These are phyloP conservation scores for Cephus rjabovi DNA, from an alignment of 2,888 invertebrate species.

Conservation along the genomic window DNA sequence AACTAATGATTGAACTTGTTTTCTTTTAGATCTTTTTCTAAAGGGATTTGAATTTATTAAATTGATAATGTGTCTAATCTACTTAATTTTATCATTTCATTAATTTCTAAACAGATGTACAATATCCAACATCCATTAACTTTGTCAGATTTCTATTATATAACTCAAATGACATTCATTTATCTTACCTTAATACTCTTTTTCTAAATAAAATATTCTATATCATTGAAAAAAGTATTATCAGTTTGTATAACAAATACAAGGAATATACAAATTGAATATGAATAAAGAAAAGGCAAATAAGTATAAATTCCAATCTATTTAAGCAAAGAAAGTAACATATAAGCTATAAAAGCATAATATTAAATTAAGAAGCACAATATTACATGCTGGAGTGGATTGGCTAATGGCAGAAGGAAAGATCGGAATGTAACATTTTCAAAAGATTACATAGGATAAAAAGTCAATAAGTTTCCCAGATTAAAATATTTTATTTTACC, in stretches of 20 bases:
- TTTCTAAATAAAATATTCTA: not conserved
- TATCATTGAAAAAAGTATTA: not conserved
- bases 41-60: not conserved
- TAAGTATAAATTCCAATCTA: not conserved
- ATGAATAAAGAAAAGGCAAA: not conserved
- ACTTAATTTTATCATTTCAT: not conserved
- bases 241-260: not conserved
- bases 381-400: not conserved
- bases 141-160: not conserved
- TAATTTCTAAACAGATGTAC: not conserved
- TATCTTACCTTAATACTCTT: not conserved
- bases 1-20: slow-evolving; percentile 11
- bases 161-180: not conserved
- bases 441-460: not conserved
- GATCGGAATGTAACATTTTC: not conserved
- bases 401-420: not conserved
- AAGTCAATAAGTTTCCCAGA: not conserved
- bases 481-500: not conserved
- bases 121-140: not conserved
- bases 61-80: not conserved
- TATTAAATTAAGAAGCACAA: not conserved
- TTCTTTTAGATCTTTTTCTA: slow-evolving; percentile 15
- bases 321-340: not conserved
- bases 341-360: not conserved
- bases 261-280: not conserved